Percentiles rank a stretch among this genome's conserved stretches.
phyloP scores from a whole-genome alignment of 2,888 invertebrate genomes.

The Ypsolopha scabrella region DNA sequence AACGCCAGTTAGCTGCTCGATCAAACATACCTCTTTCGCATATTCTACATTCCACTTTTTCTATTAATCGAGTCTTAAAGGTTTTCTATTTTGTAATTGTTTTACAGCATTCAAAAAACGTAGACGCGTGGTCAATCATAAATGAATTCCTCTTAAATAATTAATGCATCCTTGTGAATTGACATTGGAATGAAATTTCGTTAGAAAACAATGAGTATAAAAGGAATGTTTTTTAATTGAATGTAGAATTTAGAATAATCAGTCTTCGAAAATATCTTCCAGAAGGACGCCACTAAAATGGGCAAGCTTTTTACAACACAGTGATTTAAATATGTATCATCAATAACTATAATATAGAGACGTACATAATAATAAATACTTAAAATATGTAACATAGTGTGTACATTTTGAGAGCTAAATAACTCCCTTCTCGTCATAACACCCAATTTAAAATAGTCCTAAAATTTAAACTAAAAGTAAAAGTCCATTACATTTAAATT shows the following conservation, averaged over 20 bases:
- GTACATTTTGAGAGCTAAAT: conserved; percentile 17
- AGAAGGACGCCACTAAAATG: conserved; percentile 23
- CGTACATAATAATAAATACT: conserved; percentile 55
- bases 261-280: conserved; percentile 60
- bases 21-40: too few relatives aligned
- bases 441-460: not conserved
- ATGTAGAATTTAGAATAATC: conserved; percentile 61
- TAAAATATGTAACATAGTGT: conserved; percentile 40
- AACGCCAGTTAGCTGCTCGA: too few relatives aligned
- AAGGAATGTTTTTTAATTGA: conserved; percentile 46
- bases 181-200: not conserved
- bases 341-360: conserved; percentile 12
- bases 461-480: conserved; percentile 24
- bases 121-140: too few relatives aligned
- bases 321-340: conserved; percentile 18
- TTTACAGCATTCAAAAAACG: too few relatives aligned
- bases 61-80: too few relatives aligned
- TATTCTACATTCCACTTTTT: too few relatives aligned
- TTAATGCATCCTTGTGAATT: not conserved
- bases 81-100: too few relatives aligned
- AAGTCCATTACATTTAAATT: conserved; percentile 52
- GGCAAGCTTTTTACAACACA: conserved; percentile 28
- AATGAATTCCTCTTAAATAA: too few relatives aligned
- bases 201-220: not conserved
- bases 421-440: conserved; percentile 10